phyloP scores from a whole-genome alignment of 2,113 vertebrate species.

The Silurus meridionalis region DNA sequence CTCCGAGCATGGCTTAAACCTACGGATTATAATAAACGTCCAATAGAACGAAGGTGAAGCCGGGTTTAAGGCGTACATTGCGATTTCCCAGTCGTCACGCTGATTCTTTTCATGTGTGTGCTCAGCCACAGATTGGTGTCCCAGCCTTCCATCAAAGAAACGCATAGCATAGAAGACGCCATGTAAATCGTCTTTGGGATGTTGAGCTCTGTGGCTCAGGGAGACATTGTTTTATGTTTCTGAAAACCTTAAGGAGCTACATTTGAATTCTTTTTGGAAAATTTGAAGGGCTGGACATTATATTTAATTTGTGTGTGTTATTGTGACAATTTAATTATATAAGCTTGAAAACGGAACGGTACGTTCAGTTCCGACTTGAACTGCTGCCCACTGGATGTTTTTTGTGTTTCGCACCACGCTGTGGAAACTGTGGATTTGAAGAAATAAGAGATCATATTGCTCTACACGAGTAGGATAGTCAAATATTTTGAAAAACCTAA shows the following conservation, averaged over 20 bases:
- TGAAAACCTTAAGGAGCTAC: background rate
- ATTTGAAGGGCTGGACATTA: background rate
- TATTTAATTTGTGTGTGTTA: no score
- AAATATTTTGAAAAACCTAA: no score
- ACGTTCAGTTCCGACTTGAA: background rate
- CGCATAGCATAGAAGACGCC: background rate
- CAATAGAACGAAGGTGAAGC: slow-evolving; percentile 13
- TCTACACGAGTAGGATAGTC: no score
- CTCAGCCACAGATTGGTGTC: slow-evolving; percentile 22
- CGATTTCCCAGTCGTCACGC: background rate
- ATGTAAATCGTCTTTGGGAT: background rate
- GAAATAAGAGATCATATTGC: background rate
- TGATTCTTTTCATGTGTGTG: slow-evolving; percentile 19
- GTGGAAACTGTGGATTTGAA: background rate
- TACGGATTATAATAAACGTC: background rate
- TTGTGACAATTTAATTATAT: background rate
- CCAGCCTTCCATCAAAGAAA: slow-evolving; percentile 3
- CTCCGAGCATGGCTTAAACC: background rate
- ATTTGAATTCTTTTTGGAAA: background rate
- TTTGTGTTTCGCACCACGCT: background rate
- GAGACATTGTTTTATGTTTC: background rate
- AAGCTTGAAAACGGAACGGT: background rate
- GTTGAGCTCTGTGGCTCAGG: background rate
- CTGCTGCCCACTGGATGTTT: background rate
- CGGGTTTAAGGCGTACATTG: background rate